Evolutionary conservation across 2,797 vertebrate species (phyloP), one percentile per base, ranked within the genome.

Genomic region (Acomys russatus): DNA sequence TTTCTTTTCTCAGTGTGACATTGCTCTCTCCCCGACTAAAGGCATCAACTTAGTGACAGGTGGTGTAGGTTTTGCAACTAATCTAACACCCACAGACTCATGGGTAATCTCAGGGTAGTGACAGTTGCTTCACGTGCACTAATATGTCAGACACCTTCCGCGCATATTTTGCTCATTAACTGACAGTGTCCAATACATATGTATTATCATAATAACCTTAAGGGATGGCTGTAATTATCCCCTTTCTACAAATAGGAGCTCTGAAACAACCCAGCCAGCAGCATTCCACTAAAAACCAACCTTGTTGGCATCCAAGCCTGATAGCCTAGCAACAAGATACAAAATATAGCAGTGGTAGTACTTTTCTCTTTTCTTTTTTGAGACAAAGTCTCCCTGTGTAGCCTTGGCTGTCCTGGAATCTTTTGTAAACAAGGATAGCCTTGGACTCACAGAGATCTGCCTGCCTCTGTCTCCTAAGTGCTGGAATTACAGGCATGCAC

Each of bases 161-260:
- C 22, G n/a, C 61, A 77, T 94, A 56, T 87, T 91, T 49, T 84
- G 49, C 70, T 78, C 90, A 88, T 85, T 92, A 94, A 66, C 51
- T 70, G 9, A 51, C 76, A 92, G 11, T 51, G 9, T 68, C 23
- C 15, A 74, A 22, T 12, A 5, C 56, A 15, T 80, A 74, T 70
- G 68, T 68, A 78, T 88, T 93, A 49, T 38, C 30, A 74, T 54
- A 64, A 64, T 11, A 83, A 88, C 30, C 49, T 86, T 89, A 70
- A 90, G 18, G 25, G 61, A 86, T 59, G 18, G 71, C 51, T 82
- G 82, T 88, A 44, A 38, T 35, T 90, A 82, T 82, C 88, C 33
- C 18, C 11, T 61, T 80, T 61, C 30, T 87, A 80, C 4, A 77
- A 90, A 71, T 49, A 94, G 88, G 23, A 20, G 83, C 78, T 85